A percentile compares a stretch with the other conserved stretches of the same genome.
phyloP scores from a whole-genome alignment of 2,113 vertebrate species.

The Bathybates hornii region DNA sequence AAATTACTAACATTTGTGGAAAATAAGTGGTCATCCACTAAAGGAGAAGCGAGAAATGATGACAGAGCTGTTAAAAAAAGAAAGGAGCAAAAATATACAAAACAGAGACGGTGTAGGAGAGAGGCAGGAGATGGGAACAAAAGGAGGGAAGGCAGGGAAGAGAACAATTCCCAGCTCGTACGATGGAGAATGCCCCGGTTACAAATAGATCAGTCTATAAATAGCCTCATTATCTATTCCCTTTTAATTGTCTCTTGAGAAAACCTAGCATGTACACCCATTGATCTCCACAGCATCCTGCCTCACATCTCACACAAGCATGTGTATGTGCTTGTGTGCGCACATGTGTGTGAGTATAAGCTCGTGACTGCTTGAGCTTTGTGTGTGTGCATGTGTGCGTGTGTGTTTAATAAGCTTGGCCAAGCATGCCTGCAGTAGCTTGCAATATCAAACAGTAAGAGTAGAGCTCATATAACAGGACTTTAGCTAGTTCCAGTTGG shows the following conservation, averaged over 20 bases:
- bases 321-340: background rate
- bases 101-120: background rate
- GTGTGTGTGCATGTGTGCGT: constrained; percentile 1
- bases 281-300: constrained; percentile 50
- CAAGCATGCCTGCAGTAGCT: constrained; percentile 14
- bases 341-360: background rate
- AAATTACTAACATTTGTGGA: background rate
- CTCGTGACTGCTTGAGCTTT: constrained; percentile 12
- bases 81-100: background rate
- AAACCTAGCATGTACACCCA: constrained; percentile 37
- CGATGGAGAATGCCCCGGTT: constrained; percentile 59
- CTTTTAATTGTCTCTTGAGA: constrained; percentile 65
- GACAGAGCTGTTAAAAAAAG: background rate
- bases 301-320: constrained; percentile 34
- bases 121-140: background rate
- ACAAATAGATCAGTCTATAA: constrained; percentile 70
- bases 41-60: background rate
- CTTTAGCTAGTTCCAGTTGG: background rate
- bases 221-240: constrained; percentile 70
- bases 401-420: constrained; percentile 3
- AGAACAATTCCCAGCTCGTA: constrained; percentile 30
- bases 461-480: background rate
- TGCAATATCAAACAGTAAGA: background rate
- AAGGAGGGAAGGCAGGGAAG: constrained; percentile 16
- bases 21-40: background rate